These are phyloP conservation scores for Rotaria macrura DNA, from an alignment of 2,888 invertebrate genomes.

Conservation along the genomic window DNA sequence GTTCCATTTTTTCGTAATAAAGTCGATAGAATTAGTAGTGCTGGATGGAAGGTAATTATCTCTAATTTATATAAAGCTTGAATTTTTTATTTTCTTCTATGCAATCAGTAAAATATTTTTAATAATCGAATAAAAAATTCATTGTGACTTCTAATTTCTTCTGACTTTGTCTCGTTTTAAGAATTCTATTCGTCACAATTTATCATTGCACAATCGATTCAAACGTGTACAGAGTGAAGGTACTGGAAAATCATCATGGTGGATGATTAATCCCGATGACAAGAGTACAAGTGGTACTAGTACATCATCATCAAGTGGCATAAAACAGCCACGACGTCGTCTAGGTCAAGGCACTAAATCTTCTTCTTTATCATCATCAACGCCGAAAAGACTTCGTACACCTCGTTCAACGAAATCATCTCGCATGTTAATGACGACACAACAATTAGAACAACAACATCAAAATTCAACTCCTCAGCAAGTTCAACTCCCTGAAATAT, in stretches of 20 bases:
- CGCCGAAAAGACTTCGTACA: neutral
- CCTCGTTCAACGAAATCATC: neutral
- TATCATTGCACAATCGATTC: constrained; percentile 55
- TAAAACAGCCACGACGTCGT: constrained; percentile 11
- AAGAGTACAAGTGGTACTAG: constrained; percentile 5
- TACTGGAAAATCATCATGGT: constrained; percentile 90
- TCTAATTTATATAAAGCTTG: too few species aligned
- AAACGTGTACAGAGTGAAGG: constrained; percentile 55
- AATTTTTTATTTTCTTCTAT: too few species aligned
- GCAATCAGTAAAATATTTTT: too few species aligned
- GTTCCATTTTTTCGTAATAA: constrained; percentile 99
- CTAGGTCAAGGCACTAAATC: neutral
- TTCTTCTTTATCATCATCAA: neutral
- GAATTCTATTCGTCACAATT: constrained; percentile 57
- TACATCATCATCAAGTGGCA: neutral
- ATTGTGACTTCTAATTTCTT: constrained; percentile 16
- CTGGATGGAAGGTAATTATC: constrained; percentile 93
- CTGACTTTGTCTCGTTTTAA: constrained; percentile 44
- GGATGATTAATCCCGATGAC: constrained; percentile 53
- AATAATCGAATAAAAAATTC: neutral
- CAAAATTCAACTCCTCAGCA: neutral
- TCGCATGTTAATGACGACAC: neutral
- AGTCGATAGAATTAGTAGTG: constrained; percentile 96
- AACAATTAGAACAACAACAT: neutral
- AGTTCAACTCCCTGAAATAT: neutral